These are phyloP conservation scores for Petrocephalus zakoni DNA, from an alignment of 2,113 vertebrate species.

Conservation along the genomic window DNA sequence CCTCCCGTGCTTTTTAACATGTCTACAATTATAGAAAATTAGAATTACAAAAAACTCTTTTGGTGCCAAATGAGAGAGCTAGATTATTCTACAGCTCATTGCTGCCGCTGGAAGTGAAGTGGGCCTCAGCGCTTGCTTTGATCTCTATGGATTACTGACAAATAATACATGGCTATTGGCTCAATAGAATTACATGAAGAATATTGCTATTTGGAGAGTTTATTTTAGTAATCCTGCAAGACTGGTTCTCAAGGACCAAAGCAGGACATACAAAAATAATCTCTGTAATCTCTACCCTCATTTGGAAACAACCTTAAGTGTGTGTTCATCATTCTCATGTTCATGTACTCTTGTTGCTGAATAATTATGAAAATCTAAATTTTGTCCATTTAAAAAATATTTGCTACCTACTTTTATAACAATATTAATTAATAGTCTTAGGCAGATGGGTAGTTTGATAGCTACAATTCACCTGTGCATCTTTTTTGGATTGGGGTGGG, in stretches of 20 bases:
- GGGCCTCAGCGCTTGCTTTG: neutral
- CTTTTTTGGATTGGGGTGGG: too few relatives aligned
- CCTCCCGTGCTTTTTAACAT: neutral
- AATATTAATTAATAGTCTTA: neutral
- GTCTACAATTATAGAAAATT: neutral
- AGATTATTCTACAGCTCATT: neutral
- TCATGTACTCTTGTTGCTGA: neutral
- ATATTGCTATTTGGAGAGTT: neutral
- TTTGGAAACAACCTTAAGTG: neutral
- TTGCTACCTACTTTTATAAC: neutral
- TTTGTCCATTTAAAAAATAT: neutral
- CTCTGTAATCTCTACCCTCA: neutral
- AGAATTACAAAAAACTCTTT: neutral
- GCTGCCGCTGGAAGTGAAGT: neutral
- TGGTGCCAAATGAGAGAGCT: neutral
- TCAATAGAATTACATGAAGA: neutral
- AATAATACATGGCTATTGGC: neutral
- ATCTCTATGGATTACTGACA: neutral
- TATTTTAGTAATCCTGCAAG: neutral
- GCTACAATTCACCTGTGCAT: too few relatives aligned
- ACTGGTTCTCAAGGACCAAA: neutral
- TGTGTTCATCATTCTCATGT: neutral
- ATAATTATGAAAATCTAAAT: neutral
- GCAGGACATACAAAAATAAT: neutral
- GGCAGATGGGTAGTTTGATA: too few relatives aligned